Base-by-base conservation (phyloP, 2,888 invertebrate species). In the Troides helena region DNA sequence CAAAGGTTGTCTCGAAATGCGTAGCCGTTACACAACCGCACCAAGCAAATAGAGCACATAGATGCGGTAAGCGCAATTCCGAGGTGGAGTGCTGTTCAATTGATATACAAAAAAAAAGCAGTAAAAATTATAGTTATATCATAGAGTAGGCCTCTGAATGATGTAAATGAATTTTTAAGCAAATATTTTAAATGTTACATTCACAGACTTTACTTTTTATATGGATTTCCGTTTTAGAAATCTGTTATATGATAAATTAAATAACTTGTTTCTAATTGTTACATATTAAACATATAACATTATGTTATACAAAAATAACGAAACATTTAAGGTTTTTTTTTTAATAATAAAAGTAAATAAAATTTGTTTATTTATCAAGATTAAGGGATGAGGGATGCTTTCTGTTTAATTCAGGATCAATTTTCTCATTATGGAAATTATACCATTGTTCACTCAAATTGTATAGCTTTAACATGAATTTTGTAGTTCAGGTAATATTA, bases 1-100 rank as follows among this genome's bases (percentile, higher is more conserved):
- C 76, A 83, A 81, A 85, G 84, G 84, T 84, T 81, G 78, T 72
- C 72, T 72, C 72, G 77, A 77, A 80, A 80, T 83, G 83, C 85
- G 83, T 84, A 73, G 70, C 67, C 67, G 72, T 82, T 81, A 73
- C 81, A 75, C 77, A 84, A 84, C 73, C 71, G 63, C 69, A 69
- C 71, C 50, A 72, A 74, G 74, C 77, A 80, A 80, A 75, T 78
- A 78, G 78, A 78, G 77, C 77, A 76, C 80, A 84, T 77, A 84
- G 81, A 80, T 80, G 80, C 77, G 76, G 80, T 80, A 78, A 76
- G 76, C 78, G 80, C 77, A 80, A 79, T 79, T 63, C 67, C 60
- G 57, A 57, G 70, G 60, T 60, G 56, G 56, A 60, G 60, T 60
- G 17, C 60, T 64, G 46, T 64, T 67, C 46, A 69, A 69, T 60